Percentiles rank a stretch among this genome's conserved stretches.
Evolutionary conservation across 2,888 invertebrate genomes (phyloP).

Genomic region (Pterobdella sp.): DNA sequence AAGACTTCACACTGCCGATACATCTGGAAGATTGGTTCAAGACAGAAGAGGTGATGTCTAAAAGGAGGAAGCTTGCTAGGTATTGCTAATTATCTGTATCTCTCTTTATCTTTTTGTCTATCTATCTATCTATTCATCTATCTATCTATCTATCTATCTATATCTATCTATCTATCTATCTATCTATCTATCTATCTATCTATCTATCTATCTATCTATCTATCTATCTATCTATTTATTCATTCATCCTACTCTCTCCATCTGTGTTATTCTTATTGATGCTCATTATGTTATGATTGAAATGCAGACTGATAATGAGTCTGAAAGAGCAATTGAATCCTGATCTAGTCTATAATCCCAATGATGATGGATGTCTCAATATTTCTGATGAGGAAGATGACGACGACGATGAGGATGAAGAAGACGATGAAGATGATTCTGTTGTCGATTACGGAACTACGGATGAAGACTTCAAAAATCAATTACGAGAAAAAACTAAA

Average conservation of each 20-base stretch:
- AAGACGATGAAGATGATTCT: conserved; percentile 13
- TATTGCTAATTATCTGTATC: background rate
- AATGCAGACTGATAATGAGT: conserved; percentile 58
- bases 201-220: background rate
- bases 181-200: background rate
- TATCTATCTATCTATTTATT: background rate
- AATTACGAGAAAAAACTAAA: too few relatives aligned
- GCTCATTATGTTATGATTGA: background rate
- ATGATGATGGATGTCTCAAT: conserved; percentile 30
- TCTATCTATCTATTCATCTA: background rate
- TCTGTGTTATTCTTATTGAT: background rate
- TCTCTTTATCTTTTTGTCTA: background rate
- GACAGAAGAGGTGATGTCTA: conserved; percentile 23
- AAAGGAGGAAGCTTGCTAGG: conserved; percentile 13
- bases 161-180: background rate
- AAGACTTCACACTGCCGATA: conserved; percentile 25
- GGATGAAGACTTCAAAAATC: background rate
- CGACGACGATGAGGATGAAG: conserved; percentile 16
- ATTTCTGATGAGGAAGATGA: conserved; percentile 5
- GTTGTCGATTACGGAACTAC: background rate
- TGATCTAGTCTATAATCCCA: conserved; percentile 36
- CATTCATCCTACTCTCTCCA: background rate
- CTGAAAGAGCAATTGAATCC: conserved; percentile 62
- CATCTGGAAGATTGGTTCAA: conserved; percentile 21
- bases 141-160: background rate